Conservation (phyloP, 2,113 vertebrate genomes). For the Pygoscelis antarcticus region DNA sequence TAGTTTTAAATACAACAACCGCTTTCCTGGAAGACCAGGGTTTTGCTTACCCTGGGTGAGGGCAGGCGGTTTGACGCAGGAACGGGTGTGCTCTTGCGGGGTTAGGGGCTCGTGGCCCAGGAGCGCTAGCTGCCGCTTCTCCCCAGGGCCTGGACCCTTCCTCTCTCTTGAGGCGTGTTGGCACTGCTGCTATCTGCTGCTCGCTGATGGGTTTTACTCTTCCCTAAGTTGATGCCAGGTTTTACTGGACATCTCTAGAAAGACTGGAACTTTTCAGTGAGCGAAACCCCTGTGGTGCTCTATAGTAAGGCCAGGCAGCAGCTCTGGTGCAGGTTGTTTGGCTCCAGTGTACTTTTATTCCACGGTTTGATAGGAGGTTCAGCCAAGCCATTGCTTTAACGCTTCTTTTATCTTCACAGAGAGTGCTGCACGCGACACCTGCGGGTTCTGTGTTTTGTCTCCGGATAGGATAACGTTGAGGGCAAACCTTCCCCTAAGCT, state of each 20-base stretch:
- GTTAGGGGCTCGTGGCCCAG: neutral
- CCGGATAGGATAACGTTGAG: neutral
- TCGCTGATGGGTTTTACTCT: neutral
- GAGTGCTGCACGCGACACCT: neutral
- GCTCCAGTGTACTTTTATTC: neutral
- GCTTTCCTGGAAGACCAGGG: neutral
- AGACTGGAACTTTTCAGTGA: neutral
- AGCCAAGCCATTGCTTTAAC: neutral
- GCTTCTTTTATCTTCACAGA: neutral
- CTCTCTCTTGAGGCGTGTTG: neutral
- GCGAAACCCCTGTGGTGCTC: neutral
- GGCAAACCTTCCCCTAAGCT: neutral
- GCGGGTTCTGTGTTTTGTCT: neutral
- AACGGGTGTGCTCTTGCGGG: rapidly evolving
- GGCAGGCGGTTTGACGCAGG: neutral
- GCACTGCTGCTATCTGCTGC: neutral
- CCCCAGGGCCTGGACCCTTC: neutral
- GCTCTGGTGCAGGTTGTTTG: neutral
- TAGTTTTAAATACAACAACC: neutral
- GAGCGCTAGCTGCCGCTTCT: neutral
- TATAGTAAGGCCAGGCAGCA: neutral
- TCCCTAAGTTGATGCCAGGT: neutral
- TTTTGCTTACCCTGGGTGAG: neutral
- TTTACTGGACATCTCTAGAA: neutral
- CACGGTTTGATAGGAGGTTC: neutral